phyloP scores from a whole-genome alignment of 2,797 vertebrate genomes.

The Sorex maritimensis region DNA sequence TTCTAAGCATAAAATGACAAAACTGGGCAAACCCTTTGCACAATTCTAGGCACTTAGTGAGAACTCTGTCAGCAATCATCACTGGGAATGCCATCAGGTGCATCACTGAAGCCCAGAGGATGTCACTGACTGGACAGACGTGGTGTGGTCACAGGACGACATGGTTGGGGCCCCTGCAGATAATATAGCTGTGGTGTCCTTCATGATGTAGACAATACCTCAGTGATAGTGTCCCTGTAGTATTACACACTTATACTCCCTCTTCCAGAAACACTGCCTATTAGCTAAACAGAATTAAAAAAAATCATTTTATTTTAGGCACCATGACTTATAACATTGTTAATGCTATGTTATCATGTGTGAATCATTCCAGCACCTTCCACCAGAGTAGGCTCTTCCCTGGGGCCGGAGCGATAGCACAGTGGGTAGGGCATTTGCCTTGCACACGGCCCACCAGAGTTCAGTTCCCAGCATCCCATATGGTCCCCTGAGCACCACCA shows the following conservation, averaged over 20 bases:
- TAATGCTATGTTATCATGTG: too few relatives aligned
- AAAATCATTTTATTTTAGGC: too few relatives aligned
- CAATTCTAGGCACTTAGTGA: background rate
- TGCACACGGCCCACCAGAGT: too few relatives aligned
- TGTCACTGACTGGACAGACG: background rate
- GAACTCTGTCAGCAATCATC: background rate
- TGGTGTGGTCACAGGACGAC: background rate
- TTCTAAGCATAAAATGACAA: too few relatives aligned
- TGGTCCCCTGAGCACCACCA: too few relatives aligned
- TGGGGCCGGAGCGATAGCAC: too few relatives aligned
- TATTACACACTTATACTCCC: background rate
- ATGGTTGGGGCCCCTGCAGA: conserved; percentile 22
- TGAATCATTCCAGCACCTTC: too few relatives aligned
- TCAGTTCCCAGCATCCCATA: too few relatives aligned
- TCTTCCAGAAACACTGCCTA: background rate
- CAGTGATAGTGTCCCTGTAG: background rate
- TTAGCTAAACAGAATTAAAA: background rate
- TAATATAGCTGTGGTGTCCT: background rate
- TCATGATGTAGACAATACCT: background rate
- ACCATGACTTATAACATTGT: too few relatives aligned
- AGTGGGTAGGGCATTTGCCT: too few relatives aligned
- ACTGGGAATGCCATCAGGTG: background rate
- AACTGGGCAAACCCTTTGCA: too few relatives aligned
- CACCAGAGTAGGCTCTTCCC: too few relatives aligned
- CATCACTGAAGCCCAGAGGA: background rate